Evolutionary conservation across 2,797 vertebrate genomes (phyloP).

Genomic region (Sebastolobus alascanus): DNA sequence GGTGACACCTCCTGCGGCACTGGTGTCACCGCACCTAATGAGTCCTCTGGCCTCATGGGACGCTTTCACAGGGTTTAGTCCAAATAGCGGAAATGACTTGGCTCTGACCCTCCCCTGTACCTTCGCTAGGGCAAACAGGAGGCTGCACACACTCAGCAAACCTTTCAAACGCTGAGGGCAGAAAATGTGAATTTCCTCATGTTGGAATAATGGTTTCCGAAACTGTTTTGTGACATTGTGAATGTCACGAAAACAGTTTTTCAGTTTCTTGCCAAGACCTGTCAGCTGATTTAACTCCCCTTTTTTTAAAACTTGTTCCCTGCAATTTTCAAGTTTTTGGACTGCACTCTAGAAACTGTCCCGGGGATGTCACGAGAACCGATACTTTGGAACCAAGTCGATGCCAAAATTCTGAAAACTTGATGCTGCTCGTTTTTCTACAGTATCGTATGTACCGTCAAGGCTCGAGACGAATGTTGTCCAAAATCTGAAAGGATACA

Average conservation of each 20-base stretch:
- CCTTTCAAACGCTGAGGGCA: slow-evolving; percentile 25
- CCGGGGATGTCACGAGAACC: too few species aligned
- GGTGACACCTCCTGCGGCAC: slow-evolving; percentile 65
- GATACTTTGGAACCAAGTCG: too few species aligned
- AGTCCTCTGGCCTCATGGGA: slow-evolving; percentile 70
- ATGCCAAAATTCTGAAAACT: too few species aligned
- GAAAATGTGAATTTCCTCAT: slow-evolving; percentile 32
- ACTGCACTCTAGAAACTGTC: neutral
- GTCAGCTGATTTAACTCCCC: slow-evolving; percentile 6
- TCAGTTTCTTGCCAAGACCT: slow-evolving; percentile 15
- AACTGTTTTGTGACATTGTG: slow-evolving; percentile 32
- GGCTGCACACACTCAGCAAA: slow-evolving; percentile 56
- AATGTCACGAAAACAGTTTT: slow-evolving; percentile 20
- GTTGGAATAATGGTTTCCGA: slow-evolving; percentile 28
- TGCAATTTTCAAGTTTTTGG: slow-evolving; percentile 11
- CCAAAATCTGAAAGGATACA: too few species aligned
- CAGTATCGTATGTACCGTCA: too few species aligned
- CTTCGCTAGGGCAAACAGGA: slow-evolving; percentile 59
- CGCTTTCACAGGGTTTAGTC: slow-evolving; percentile 59
- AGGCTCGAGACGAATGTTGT: too few species aligned
- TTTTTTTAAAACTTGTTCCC: slow-evolving; percentile 9
- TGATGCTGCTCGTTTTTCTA: too few species aligned
- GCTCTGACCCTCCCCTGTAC: slow-evolving; percentile 55
- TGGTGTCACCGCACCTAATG: slow-evolving; percentile 73
- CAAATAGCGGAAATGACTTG: slow-evolving; percentile 76